phyloP scores from a whole-genome alignment of 2,797 vertebrate genomes.

The Neosalanx taihuensis region DNA sequence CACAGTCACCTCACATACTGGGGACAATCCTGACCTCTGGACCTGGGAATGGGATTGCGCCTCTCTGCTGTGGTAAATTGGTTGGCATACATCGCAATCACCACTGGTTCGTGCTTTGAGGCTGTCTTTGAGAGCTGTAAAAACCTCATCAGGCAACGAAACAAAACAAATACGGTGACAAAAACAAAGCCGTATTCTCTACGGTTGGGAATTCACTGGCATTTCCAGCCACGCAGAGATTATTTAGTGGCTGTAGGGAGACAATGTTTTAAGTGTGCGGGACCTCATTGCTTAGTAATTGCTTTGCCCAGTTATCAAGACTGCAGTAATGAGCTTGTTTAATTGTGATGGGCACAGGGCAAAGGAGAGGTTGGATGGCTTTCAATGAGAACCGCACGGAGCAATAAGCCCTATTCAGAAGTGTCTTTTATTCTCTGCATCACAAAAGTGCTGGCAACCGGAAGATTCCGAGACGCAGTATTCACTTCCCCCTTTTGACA shows the following conservation, averaged over 20 bases:
- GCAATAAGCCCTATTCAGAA: not conserved
- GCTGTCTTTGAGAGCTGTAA: not conserved
- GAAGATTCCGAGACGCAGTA: not conserved
- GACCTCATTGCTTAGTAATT: constrained; percentile 16
- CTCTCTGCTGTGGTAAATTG: no score
- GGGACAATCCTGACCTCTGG: not conserved
- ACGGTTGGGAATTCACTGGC: not conserved
- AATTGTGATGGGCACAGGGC: not conserved
- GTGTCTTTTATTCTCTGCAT: not conserved
- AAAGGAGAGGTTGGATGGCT: not conserved
- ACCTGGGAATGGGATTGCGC: not conserved
- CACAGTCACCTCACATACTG: not conserved
- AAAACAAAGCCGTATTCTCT: not conserved
- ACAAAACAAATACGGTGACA: not conserved
- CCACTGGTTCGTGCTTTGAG: not conserved
- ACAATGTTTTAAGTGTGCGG: not conserved
- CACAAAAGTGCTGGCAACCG: not conserved
- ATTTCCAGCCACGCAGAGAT: not conserved
- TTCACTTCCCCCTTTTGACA: not conserved
- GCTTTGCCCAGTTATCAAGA: constrained; percentile 17
- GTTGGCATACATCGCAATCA: not conserved
- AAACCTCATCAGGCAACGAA: not conserved
- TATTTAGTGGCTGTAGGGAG: not conserved
- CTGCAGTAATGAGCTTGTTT: constrained; percentile 20
- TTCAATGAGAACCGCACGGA: not conserved